These are phyloP conservation scores for Bombus waltoni DNA, from an alignment of 1,140 invertebrate genomes.

Conservation along the genomic window DNA sequence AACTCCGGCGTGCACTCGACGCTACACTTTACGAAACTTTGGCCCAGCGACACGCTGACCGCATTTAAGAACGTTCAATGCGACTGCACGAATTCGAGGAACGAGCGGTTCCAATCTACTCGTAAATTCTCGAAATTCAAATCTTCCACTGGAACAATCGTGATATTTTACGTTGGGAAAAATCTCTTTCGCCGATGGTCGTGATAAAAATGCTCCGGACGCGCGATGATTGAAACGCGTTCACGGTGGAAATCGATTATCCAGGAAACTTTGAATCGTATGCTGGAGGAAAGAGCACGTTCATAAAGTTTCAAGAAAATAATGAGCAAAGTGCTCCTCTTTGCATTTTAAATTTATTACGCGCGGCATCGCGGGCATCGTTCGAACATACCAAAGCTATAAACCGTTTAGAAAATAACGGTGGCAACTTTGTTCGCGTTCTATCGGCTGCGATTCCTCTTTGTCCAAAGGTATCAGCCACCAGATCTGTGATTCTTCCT, in stretches of 20 bases:
- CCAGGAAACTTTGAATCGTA: background rate
- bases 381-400: background rate
- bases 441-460: background rate
- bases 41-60: background rate
- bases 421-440: background rate
- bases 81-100: background rate
- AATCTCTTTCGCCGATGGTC: background rate
- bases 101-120: background rate
- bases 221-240: background rate
- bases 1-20: background rate
- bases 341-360: background rate
- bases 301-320: no score
- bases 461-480: background rate
- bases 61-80: constrained; percentile 1
- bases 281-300: no score
- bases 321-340: background rate
- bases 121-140: background rate
- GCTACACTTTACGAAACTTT: background rate
- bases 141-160: background rate
- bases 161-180: background rate
- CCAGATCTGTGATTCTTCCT: background rate
- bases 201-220: background rate
- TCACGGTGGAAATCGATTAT: background rate
- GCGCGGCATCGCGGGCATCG: background rate
- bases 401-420: constrained; percentile 5